These are phyloP conservation scores for Pomacea maculata DNA, from an alignment of 1,140 invertebrate genomes.

Conservation along the genomic window DNA sequence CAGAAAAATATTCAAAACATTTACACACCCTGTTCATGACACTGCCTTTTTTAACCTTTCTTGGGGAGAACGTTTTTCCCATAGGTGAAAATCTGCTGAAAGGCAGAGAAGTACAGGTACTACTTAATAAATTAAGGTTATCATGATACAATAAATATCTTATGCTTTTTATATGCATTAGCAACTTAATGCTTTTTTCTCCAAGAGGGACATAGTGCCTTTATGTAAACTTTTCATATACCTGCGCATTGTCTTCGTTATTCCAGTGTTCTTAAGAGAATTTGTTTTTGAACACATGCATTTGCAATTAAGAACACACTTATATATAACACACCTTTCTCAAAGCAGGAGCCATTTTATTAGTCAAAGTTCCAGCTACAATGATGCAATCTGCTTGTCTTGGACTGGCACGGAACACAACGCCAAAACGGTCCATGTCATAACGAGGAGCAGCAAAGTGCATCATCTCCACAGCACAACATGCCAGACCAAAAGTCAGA, in stretches of 20 bases:
- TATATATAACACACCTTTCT: constrained; percentile 74
- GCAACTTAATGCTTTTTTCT: no score
- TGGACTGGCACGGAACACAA: constrained; percentile 96
- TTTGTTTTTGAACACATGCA: not conserved
- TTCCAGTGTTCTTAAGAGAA: not conserved
- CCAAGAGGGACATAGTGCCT: constrained; percentile 3
- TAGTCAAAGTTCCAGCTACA: constrained; percentile 97
- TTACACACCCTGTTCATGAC: no score
- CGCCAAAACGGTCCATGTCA: constrained; percentile 91
- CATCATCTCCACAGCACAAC: constrained; percentile 99
- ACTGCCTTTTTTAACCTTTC: no score
- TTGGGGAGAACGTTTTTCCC: no score
- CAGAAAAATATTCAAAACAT: no score
- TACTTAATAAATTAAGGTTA: no score
- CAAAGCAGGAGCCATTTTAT: constrained; percentile 98
- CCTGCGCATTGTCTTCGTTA: no score
- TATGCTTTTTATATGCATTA: no score
- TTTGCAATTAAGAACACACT: not conserved
- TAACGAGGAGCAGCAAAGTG: constrained; percentile 98
- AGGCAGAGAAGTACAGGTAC: no score
- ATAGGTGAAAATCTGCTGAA: no score
- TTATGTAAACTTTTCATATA: not conserved
- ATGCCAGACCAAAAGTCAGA: constrained; percentile 95
- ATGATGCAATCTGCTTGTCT: constrained; percentile 93
- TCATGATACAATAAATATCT: no score